Evolutionary conservation across 2,888 invertebrate genomes (phyloP), one percentile per base, ranked within the genome.

Genomic region (Melanophora roralis): DNA sequence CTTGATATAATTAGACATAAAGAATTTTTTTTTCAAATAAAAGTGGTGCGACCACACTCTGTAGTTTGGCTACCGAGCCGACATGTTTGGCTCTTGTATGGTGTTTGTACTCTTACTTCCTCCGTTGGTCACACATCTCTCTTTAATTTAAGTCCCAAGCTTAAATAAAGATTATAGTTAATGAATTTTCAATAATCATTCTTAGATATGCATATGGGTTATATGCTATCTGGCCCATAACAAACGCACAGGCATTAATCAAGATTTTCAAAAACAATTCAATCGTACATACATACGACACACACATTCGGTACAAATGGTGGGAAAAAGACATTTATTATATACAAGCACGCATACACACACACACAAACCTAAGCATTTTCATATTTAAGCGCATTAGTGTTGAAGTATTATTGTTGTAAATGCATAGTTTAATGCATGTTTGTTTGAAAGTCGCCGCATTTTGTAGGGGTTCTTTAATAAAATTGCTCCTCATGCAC

Each of bases 291-390:
- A 68, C 9, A 21, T 21, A 49, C 49, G 49, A 59, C 9, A 60
- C 40, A 59, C 9, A 60, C 40, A 60, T 38, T 60, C 34, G 23
- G 45, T 55, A 60, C 34, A 65, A 60, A 60, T 69, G 69, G 74
- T 79, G 79, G 60, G 67, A 75, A 69, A 65, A 75, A 64, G 43
- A 57, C 60, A 65, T 79, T 73, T 47, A 73, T 78, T 78, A 68
- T 43, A 27, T 40, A 11, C 19, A 21, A 11, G 0, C 19, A 21
- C 9, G 19, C 9, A 6, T 14, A 7, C 43, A 43, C n/a, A 23
- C 16, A 60, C 38, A 38, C 16, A 51, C 51, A 21, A 16, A 23
- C 6, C 53, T 53, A n/a, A n/a, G 49, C 57, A 23, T 74, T 59
- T 21, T 32, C 49, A 65, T 65, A 65, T 49, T 49, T 59, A 55